Evolutionary conservation across 1,140 invertebrate species (phyloP).

Genomic region (Mycetomoellerius zeteki): DNA sequence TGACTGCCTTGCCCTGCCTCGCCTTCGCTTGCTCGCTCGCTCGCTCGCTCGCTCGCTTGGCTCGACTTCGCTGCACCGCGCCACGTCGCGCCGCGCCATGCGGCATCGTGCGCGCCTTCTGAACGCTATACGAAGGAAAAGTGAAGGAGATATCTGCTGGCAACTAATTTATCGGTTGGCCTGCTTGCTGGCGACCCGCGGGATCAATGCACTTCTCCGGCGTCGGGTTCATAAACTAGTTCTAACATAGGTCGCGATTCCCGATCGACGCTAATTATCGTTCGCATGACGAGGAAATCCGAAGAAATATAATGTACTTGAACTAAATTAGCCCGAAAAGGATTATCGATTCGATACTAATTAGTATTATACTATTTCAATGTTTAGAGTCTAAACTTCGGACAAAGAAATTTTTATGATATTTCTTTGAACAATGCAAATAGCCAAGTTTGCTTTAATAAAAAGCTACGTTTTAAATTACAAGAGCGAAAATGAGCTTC

Average conservation of each 20-base stretch:
- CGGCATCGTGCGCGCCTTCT: constrained; percentile 67
- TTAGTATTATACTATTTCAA: not conserved
- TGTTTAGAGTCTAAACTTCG: not conserved
- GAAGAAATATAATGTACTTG: not conserved
- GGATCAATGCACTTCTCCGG: constrained; percentile 70
- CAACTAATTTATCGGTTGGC: constrained; percentile 77
- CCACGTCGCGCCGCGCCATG: constrained; percentile 53
- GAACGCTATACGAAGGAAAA: constrained; percentile 71
- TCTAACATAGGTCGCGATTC: constrained; percentile 57
- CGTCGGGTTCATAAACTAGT: constrained; percentile 47
- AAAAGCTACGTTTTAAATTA: not conserved
- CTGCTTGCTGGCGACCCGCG: constrained; percentile 63
- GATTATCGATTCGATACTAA: not conserved
- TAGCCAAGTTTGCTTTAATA: not conserved
- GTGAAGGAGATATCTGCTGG: constrained; percentile 76
- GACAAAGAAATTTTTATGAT: not conserved
- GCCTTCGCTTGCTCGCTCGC: constrained; percentile 67
- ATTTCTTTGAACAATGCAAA: not conserved
- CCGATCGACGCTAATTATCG: constrained; percentile 48
- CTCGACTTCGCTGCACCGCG: constrained; percentile 47
- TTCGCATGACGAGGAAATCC: not conserved
- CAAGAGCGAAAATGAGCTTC: not conserved
- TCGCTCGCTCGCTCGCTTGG: constrained; percentile 52
- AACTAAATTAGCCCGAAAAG: not conserved
- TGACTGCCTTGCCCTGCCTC: constrained; percentile 81